A percentile compares a stretch with the other conserved stretches of the same genome.
phyloP scores from a whole-genome alignment of 37 sponge, comb jelly and placozoan species.

The Halichondria panicea region DNA sequence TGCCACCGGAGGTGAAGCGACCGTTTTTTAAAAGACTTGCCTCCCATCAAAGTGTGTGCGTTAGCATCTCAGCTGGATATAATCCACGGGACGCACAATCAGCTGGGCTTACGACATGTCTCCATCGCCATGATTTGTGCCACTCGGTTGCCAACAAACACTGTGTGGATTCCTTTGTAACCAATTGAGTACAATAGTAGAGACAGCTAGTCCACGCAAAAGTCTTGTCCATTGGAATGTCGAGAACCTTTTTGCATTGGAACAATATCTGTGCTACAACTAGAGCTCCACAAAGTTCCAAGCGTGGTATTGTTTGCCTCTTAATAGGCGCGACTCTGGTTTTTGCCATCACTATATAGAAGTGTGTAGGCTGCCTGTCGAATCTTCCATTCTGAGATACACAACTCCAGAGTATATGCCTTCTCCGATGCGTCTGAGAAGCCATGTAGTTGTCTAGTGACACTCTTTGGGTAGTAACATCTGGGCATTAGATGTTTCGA shows the following conservation, averaged over 20 bases:
- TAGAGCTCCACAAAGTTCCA: constrained; percentile 41
- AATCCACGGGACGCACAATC: constrained; percentile 41
- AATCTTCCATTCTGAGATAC: constrained; percentile 36
- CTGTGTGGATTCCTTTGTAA: constrained; percentile 11
- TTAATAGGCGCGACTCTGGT: constrained; percentile 43
- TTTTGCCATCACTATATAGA: constrained; percentile 24
- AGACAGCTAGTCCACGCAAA: constrained; percentile 48
- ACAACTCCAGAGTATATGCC: constrained; percentile 37
- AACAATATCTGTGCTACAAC: constrained; percentile 15
- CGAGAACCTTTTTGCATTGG: constrained; percentile 4
- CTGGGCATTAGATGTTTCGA: constrained; percentile 6
- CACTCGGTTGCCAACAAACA: no score
- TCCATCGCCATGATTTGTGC: background rate
- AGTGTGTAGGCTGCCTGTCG: no score
- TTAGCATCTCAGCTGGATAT: constrained; percentile 32
- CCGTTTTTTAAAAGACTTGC: no score
- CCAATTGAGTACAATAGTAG: constrained; percentile 39
- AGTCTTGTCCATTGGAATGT: background rate
- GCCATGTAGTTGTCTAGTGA: constrained; percentile 31
- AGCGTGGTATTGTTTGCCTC: constrained; percentile 20
- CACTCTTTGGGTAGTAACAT: constrained; percentile 26
- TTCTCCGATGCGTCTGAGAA: constrained; percentile 38
- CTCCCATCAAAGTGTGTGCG: constrained; percentile 39
- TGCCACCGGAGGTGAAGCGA: no score
- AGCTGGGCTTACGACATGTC: background rate